Percentiles rank a stretch among this genome's conserved stretches.
phyloP scores from a whole-genome alignment of 2,797 vertebrate genomes.

The Darevskia nairensis region DNA sequence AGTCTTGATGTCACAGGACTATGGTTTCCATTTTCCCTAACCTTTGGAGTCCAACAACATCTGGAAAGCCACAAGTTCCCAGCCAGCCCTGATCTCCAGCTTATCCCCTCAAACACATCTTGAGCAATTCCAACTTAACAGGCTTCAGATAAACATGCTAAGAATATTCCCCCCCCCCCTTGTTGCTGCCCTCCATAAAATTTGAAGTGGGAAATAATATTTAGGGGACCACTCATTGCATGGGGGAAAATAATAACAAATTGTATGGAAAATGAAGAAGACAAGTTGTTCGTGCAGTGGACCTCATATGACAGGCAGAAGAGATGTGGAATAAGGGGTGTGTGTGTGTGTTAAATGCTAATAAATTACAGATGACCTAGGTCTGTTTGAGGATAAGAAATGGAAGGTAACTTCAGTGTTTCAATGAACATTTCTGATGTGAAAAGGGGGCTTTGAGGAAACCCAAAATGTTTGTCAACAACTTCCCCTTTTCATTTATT shows the following conservation, averaged over 20 bases:
- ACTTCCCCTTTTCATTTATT: background rate
- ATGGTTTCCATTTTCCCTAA: too few relatives aligned
- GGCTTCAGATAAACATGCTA: background rate
- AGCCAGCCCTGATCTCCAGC: background rate
- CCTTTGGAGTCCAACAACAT: too few relatives aligned
- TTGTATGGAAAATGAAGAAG: background rate
- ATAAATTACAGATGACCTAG: background rate
- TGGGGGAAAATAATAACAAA: background rate
- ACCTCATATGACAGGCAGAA: background rate
- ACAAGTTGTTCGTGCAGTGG: background rate
- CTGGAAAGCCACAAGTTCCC: background rate
- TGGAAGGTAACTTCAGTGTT: background rate
- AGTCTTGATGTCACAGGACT: too few relatives aligned
- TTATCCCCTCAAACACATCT: background rate
- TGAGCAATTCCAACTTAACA: background rate
- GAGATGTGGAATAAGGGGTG: background rate
- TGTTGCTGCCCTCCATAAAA: conserved; percentile 1
- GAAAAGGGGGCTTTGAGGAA: background rate
- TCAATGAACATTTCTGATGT: background rate
- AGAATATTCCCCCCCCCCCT: background rate
- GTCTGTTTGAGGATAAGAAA: background rate
- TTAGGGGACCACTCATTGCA: background rate
- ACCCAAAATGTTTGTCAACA: background rate
- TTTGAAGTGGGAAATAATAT: background rate
- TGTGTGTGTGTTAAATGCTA: background rate